phyloP scores from a whole-genome alignment of 2,888 invertebrate species.

The Pammene fasciana region DNA sequence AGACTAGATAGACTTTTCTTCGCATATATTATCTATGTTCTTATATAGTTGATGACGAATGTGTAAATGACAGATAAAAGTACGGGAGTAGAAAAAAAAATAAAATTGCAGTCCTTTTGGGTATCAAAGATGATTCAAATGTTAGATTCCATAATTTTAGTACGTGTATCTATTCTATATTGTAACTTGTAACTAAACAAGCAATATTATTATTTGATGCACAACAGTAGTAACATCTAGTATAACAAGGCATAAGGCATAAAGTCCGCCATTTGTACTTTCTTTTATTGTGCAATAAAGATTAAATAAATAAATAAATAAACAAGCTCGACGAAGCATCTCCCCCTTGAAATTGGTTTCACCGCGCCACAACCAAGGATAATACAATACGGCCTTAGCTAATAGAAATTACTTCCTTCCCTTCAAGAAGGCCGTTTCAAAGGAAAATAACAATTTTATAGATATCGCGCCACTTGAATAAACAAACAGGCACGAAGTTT shows the following conservation, averaged over 20 bases:
- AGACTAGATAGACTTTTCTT: no score
- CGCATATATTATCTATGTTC: no score
- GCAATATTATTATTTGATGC: not conserved
- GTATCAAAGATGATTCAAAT: no score
- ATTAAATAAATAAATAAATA: no score
- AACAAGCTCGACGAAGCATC: slow-evolving; percentile 10
- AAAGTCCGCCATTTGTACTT: no score
- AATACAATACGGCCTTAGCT: slow-evolving; percentile 51
- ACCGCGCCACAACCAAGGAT: slow-evolving; percentile 39
- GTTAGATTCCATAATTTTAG: not conserved
- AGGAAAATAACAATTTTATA: slow-evolving; percentile 43
- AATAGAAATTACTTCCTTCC: slow-evolving; percentile 64
- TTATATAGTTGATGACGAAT: no score
- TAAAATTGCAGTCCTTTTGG: no score
- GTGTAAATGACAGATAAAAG: no score
- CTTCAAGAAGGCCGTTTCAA: slow-evolving; percentile 48
- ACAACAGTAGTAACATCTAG: no score
- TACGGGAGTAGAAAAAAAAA: no score
- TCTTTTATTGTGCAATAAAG: no score
- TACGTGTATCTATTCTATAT: not conserved
- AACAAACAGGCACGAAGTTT: slow-evolving; percentile 22
- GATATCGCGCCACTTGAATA: slow-evolving; percentile 34
- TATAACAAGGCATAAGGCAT: no score
- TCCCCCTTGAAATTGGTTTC: slow-evolving; percentile 44
- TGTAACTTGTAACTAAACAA: not conserved